Base-by-base conservation (phyloP, 1,140 invertebrate species). In the Eubasilissa regina region DNA sequence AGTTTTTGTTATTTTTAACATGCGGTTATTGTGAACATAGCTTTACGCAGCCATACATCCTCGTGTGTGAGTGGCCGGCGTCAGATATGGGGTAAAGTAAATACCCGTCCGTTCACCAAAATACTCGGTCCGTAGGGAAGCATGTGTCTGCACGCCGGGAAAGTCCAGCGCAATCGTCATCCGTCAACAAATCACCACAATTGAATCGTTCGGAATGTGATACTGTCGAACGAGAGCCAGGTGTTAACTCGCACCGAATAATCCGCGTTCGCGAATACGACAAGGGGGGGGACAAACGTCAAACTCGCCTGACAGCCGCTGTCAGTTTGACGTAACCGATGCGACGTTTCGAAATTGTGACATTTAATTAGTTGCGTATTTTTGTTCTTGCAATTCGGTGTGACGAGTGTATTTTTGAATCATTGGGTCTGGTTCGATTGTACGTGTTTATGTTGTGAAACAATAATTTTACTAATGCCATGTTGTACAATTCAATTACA, bases 61-160 rank as follows among this genome's bases (percentile, higher is more conserved):
- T 53, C 35, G 58, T 64, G 68, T 55, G 77, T 79, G 19, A 35
- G 73, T 80, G 75, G 64, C 44, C 64, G 66, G 43, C 80, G 80
- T 81, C 80, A 81, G 80, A 82, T 75, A 79, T 78, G 80, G 78
- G 74, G 77, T 79, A 82, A 79, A 79, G 80, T 79, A 82, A 82
- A 82, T 77, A 82, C 74, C 53, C 56, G 76, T 62, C 66, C 76
- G 80, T 79, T 75, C 78, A 82, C 80, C 77, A 77, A 82, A 82
- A 82, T 82, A 82, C 78, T 81, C 62, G 76, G 64, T 55, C 73
- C 68, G 66, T 25, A 58, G 43, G 77, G 55, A 78, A 78, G 76
- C 80, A 72, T 58, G 80, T 66, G 80, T 45, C 17, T 66, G 56
- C 72, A 79, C 80, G 77, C 47, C 19, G 13, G 64, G 62, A 70